phyloP scores from a whole-genome alignment of 2,797 vertebrate species.

The Hippoglossus hippoglossus region DNA sequence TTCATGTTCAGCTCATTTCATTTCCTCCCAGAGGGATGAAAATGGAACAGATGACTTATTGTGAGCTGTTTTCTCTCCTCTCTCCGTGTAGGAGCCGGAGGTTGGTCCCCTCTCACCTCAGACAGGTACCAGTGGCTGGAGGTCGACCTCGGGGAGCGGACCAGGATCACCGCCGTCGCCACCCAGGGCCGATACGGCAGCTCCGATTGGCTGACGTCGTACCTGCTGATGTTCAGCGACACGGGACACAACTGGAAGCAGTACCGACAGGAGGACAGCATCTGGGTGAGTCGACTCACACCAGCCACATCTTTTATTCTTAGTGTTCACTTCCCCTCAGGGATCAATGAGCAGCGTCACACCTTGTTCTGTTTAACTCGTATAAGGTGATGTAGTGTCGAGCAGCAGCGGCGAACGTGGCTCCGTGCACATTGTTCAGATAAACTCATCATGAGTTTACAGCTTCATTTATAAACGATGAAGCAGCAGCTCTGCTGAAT shows the following conservation, averaged over 20 bases:
- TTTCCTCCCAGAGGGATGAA: background rate
- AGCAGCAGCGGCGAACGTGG: too few relatives aligned
- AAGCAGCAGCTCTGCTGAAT: slow-evolving; percentile 36
- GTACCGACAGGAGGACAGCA: slow-evolving; percentile 89
- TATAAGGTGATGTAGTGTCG: too few relatives aligned
- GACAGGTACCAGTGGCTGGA: slow-evolving; percentile 90
- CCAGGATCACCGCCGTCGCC: slow-evolving; percentile 88
- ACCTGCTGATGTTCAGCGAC: slow-evolving; percentile 93
- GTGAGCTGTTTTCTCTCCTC: slow-evolving; percentile 10
- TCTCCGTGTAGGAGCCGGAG: slow-evolving; percentile 84
- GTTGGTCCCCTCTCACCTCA: slow-evolving; percentile 90
- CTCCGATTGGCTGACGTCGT: slow-evolving; percentile 93
- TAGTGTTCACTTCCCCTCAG: slow-evolving; percentile 10
- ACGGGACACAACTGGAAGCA: slow-evolving; percentile 93
- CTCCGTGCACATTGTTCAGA: too few relatives aligned
- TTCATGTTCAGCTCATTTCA: background rate
- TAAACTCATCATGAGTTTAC: too few relatives aligned
- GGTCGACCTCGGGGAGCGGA: slow-evolving; percentile 89
- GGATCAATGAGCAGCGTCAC: too few relatives aligned
- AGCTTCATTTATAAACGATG: slow-evolving; percentile 44
- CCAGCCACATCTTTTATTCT: too few relatives aligned
- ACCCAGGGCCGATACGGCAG: slow-evolving; percentile 92
- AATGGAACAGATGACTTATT: too few relatives aligned
- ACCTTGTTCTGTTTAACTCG: too few relatives aligned
- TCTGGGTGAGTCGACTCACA: slow-evolving; percentile 78